Evolutionary conservation across 1,140 invertebrate species (phyloP).

Genomic region (Microplitis demolitor): DNA sequence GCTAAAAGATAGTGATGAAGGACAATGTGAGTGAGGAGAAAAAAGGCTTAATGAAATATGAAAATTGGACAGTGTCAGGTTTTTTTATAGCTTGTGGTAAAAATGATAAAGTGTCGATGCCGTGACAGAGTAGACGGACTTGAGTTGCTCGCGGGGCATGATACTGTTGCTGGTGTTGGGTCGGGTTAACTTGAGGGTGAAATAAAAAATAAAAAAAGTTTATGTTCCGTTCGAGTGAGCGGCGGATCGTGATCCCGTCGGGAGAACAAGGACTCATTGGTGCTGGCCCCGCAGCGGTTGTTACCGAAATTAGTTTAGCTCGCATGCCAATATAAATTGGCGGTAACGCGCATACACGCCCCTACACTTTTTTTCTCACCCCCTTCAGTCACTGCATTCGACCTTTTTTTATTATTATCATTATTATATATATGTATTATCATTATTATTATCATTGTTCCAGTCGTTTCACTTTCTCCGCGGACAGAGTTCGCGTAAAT

Average conservation of each 20-base stretch:
- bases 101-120: slow-evolving; percentile 20
- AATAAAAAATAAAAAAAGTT: slow-evolving; percentile 35
- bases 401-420: slow-evolving; percentile 22
- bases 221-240: slow-evolving; percentile 43
- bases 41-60: slow-evolving; percentile 54
- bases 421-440: no score
- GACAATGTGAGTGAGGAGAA: slow-evolving; percentile 6
- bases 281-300: slow-evolving; percentile 55
- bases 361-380: slow-evolving; percentile 18
- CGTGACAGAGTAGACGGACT: slow-evolving; percentile 3
- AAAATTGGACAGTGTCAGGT: slow-evolving; percentile 56
- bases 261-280: slow-evolving; percentile 46
- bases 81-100: slow-evolving; percentile 19
- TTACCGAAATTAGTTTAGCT: slow-evolving; percentile 61
- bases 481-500: no score
- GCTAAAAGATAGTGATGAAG: slow-evolving; percentile 20
- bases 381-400: slow-evolving; percentile 25
- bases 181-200: neutral
- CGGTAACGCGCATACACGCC: slow-evolving; percentile 44
- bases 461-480: slow-evolving; percentile 7
- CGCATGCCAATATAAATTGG: slow-evolving; percentile 59
- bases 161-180: no score
- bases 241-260: slow-evolving; percentile 45
- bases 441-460: no score
- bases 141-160: neutral